Evolutionary conservation across 2,113 vertebrate species (phyloP), one percentile per base, ranked within the genome.

Genomic region (Chaetops frenatus): DNA sequence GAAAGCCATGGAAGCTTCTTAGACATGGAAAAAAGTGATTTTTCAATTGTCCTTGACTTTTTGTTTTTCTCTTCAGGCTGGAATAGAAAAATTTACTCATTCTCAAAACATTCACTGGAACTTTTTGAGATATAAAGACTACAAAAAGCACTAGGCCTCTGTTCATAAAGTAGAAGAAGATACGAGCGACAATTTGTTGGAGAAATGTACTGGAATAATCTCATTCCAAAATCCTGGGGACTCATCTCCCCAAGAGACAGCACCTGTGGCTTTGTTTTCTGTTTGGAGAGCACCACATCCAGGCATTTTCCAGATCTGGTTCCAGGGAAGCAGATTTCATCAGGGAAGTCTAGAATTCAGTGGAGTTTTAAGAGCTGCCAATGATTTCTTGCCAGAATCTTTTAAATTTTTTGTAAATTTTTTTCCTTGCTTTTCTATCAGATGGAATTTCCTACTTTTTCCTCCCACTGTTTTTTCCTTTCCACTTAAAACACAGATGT

Each of bases 281-380:
- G 12, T 57, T 85, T 88, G 74, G 57, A 72, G 25, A 90, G 31
- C 66, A 65, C 25, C n/a, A 57, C 17, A 16, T 56, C 40, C 42
- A 93, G 33, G 42, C 31, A 80, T 90, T 90, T 95, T 90, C 79
- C 88, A 90, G 33, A 79, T 65, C 12, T 42, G 61, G 29, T 80
- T 96, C 88, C 94, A 97, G 64, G 50, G 72, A 92, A 77, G 42
- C 18, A 86, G 71, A 83, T 80, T 94, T 92, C 0, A 1, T 38
- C 2, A 15, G 74, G 47, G 18, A 93, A 90, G 42, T 54, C 76
- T 80, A 82, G 42, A 95, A 90, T 91, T 86, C 80, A 69, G n/a
- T 58, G 67, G 88, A 88, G 81, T 92, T 93, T 93, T 73, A 80
- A 67, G 47, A 92, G 47, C 50, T 93, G 90, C 58, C 92, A 93